Evolutionary conservation across 2,888 invertebrate genomes (phyloP).

Genomic region (Hydrotaea cyrtoneurina): DNA sequence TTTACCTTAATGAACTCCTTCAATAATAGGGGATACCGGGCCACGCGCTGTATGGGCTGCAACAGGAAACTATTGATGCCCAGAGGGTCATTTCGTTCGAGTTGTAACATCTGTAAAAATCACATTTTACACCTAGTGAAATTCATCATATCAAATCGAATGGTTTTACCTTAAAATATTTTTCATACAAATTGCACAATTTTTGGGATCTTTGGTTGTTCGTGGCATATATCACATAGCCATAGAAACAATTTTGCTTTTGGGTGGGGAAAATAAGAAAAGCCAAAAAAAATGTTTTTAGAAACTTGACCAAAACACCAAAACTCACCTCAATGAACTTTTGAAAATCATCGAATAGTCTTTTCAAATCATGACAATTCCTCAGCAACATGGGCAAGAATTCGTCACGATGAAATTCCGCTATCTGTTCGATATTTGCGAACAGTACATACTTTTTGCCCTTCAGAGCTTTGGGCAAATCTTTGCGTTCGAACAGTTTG

Average conservation of each 20-base stretch:
- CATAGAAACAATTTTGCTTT: slow-evolving; percentile 79
- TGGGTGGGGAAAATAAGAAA: slow-evolving; percentile 6
- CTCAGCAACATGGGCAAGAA: slow-evolving; percentile 78
- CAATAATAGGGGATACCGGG: slow-evolving; percentile 78
- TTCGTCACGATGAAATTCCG: slow-evolving; percentile 88
- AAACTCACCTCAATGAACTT: slow-evolving; percentile 76
- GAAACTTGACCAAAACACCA: background rate
- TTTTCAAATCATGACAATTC: slow-evolving; percentile 77
- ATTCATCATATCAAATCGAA: background rate
- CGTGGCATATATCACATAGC: slow-evolving; percentile 80
- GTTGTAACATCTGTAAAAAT: slow-evolving; percentile 75
- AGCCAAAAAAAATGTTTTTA: background rate
- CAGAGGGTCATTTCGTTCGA: slow-evolving; percentile 78
- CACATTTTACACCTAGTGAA: too few species aligned
- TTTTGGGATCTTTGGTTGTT: slow-evolving; percentile 79
- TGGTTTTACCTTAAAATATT: slow-evolving; percentile 77
- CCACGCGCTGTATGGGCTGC: slow-evolving; percentile 80
- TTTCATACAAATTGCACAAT: slow-evolving; percentile 77
- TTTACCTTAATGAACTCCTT: slow-evolving; percentile 78
- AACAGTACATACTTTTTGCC: slow-evolving; percentile 85
- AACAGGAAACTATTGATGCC: slow-evolving; percentile 80
- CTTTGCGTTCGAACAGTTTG: slow-evolving; percentile 76
- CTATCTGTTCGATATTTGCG: slow-evolving; percentile 96
- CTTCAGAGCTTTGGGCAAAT: slow-evolving; percentile 77
- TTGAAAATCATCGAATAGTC: slow-evolving; percentile 78